phyloP scores from a whole-genome alignment of 1,140 invertebrate species.

The Cydia splendana region DNA sequence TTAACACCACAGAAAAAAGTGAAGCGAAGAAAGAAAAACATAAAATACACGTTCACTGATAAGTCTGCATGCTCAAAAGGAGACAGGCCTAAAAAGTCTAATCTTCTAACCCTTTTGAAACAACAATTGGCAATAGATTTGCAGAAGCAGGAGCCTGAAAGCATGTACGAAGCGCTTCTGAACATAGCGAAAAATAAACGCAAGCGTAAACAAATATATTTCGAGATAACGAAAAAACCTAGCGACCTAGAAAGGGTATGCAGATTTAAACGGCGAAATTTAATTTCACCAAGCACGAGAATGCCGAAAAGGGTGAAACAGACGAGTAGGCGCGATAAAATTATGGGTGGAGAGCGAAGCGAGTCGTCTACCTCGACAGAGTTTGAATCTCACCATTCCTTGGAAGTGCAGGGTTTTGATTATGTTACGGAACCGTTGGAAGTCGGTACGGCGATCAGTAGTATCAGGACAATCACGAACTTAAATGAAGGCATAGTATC shows the following conservation, averaged over 20 bases:
- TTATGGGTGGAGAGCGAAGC: not conserved
- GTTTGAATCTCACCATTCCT: constrained; percentile 42
- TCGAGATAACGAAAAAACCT: not conserved
- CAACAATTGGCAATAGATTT: constrained; percentile 46
- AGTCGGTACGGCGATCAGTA: not conserved
- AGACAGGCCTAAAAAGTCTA: constrained; percentile 43
- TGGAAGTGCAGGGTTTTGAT: constrained; percentile 50
- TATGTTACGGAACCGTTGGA: constrained; percentile 30
- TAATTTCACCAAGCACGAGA: constrained; percentile 28
- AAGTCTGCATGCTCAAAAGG: not conserved
- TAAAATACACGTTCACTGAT: not conserved
- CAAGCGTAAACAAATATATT: constrained; percentile 33
- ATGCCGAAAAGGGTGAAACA: not conserved
- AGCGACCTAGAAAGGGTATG: constrained; percentile 33
- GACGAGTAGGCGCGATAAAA: not conserved
- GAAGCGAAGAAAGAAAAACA: not conserved
- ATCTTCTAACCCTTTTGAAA: constrained; percentile 52
- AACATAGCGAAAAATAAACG: constrained; percentile 55
- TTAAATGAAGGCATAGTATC: not conserved
- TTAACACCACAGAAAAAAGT: not conserved
- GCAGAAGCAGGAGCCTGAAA: constrained; percentile 45
- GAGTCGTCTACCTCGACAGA: not conserved
- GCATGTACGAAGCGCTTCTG: constrained; percentile 53
- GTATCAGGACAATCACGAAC: not conserved
- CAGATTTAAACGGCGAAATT: constrained; percentile 38